Conservation (phyloP, 2,113 vertebrate species). For the Hemiscyllium ocellatum region DNA sequence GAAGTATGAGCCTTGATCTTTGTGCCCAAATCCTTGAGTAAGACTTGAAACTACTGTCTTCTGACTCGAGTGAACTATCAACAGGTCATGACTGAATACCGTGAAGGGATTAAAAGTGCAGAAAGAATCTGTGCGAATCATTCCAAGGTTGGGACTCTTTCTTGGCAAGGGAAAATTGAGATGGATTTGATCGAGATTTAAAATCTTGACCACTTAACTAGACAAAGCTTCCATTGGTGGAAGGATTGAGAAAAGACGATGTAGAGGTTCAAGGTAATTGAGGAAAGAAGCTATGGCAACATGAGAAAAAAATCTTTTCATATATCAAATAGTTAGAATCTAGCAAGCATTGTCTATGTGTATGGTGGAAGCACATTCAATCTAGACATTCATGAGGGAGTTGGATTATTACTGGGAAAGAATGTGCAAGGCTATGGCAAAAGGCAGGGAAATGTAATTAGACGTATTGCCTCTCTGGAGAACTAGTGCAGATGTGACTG, state of each 20-base stretch:
- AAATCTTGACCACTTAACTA: background rate
- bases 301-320: background rate
- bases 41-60: background rate
- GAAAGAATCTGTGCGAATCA: background rate
- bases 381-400: no score
- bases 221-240: background rate
- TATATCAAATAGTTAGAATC: no score
- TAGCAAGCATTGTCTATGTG: no score
- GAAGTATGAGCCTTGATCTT: background rate
- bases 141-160: background rate
- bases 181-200: background rate
- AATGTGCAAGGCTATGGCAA: no score
- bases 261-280: background rate
- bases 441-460: no score
- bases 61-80: background rate
- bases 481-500: no score
- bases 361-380: no score
- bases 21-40: background rate
- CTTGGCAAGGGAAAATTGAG: background rate
- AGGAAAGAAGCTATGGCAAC: background rate
- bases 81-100: background rate
- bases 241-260: background rate
- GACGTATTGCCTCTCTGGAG: no score
- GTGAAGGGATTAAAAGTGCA: background rate
- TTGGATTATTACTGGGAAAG: no score